Evolutionary conservation across 37 sponge, comb jelly and placozoan species (phyloP).

Genomic region (Chondrilla cf. caribensis): DNA sequence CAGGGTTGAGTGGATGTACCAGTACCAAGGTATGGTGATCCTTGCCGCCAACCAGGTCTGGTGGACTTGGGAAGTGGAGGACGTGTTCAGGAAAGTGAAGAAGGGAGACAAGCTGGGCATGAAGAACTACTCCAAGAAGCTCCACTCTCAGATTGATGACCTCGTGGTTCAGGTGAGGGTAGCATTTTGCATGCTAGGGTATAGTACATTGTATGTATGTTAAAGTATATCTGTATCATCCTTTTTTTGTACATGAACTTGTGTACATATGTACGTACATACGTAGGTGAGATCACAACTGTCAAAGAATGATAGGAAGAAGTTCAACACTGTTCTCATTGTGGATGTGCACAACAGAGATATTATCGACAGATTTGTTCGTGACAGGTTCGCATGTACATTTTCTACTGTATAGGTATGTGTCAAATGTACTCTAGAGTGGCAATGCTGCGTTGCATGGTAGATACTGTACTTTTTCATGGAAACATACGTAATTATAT

Average conservation of each 20-base stretch:
- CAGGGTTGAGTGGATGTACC: constrained; percentile 95
- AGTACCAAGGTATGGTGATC: constrained; percentile 98
- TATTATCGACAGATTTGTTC: constrained; percentile 95
- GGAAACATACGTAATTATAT: background rate
- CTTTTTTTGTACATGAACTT: too few relatives aligned
- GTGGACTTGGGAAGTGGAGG: constrained; percentile 99
- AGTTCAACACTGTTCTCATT: constrained; percentile 96
- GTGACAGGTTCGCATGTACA: constrained; percentile 78
- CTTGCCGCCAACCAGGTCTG: constrained; percentile 96
- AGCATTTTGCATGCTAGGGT: too few relatives aligned
- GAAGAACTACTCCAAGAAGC: constrained; percentile 96
- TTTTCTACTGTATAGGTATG: background rate
- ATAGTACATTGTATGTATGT: background rate
- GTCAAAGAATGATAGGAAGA: constrained; percentile 96
- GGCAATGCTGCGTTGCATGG: too few relatives aligned
- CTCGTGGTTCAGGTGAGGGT: constrained; percentile 93
- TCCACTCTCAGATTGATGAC: constrained; percentile 90
- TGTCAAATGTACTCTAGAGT: too few relatives aligned
- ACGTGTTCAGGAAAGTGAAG: constrained; percentile 95
- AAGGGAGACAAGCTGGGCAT: constrained; percentile 99
- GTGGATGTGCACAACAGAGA: constrained; percentile 99
- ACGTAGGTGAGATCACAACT: constrained; percentile 87
- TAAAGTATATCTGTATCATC: background rate
- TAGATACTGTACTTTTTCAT: background rate
- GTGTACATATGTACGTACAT: background rate